These are phyloP conservation scores for Cheilosia scutellata DNA, from an alignment of 2,888 invertebrate species.

Conservation along the genomic window DNA sequence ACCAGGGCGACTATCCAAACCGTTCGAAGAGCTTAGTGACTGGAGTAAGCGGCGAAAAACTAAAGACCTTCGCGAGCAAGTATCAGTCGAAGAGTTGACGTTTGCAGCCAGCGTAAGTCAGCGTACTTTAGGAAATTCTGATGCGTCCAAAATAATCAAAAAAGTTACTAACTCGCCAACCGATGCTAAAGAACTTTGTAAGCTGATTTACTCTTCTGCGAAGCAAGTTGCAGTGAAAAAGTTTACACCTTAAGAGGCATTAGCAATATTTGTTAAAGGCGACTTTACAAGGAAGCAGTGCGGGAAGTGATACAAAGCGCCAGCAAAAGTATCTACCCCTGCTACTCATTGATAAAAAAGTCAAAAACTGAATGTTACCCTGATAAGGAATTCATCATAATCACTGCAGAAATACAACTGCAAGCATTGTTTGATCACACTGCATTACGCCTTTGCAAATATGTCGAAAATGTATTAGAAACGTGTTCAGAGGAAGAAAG, in stretches of 20 bases:
- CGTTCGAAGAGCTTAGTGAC: slow-evolving; percentile 27
- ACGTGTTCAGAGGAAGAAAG: slow-evolving; percentile 5
- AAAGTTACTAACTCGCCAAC: slow-evolving; percentile 14
- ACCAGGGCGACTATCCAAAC: slow-evolving; percentile 14
- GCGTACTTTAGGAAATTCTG: slow-evolving; percentile 20
- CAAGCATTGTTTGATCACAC: slow-evolving; percentile 17
- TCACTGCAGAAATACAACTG: slow-evolving; percentile 24
- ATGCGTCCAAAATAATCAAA: slow-evolving; percentile 34
- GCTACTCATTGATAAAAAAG: slow-evolving; percentile 11
- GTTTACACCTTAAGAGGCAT: slow-evolving; percentile 7
- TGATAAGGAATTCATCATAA: slow-evolving; percentile 1
- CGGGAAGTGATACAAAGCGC: slow-evolving; percentile 28
- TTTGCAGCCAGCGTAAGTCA: slow-evolving; percentile 25
- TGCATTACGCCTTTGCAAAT: slow-evolving; percentile 20
- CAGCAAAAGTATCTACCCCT: slow-evolving; percentile 8
- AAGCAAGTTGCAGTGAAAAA: slow-evolving; percentile 2
- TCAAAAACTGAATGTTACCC: slow-evolving; percentile 22
- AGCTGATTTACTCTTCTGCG: slow-evolving; percentile 2
- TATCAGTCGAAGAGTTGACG: slow-evolving; percentile 19
- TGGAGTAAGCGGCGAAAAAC: slow-evolving; percentile 21
- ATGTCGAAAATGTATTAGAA: slow-evolving; percentile 9
- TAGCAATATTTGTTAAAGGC: neutral
- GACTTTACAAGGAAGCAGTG: slow-evolving; percentile 8
- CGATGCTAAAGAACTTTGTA: neutral
- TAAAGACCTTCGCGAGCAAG: slow-evolving; percentile 21